Evolutionary conservation across 2,113 vertebrate genomes (phyloP).

Genomic region (human (Homo sapiens)): DNA sequence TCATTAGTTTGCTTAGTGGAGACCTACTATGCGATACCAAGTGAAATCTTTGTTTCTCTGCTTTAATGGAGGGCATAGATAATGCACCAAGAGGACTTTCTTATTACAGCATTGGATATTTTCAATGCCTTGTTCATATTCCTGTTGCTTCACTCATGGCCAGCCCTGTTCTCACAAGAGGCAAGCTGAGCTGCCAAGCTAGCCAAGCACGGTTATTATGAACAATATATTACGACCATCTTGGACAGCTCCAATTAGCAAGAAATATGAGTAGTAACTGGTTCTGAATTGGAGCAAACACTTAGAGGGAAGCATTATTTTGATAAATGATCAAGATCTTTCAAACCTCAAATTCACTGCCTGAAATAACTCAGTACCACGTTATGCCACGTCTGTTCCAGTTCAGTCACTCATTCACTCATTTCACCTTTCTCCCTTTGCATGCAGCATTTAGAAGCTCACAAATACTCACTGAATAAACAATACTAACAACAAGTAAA

Average conservation of each 20-base stretch:
- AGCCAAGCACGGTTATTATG: neutral
- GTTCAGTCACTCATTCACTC: neutral
- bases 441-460: neutral
- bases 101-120: neutral
- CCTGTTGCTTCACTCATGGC: neutral
- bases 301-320: neutral
- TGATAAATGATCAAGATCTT: neutral
- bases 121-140: neutral
- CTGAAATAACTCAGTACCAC: neutral
- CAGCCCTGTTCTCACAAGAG: neutral
- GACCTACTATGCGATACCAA: neutral
- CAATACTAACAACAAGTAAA: neutral
- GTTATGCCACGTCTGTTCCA: neutral
- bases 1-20: neutral
- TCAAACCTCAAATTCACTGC: neutral
- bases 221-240: neutral
- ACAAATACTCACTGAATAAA: neutral
- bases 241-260: neutral
- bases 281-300: neutral
- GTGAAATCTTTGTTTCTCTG: neutral
- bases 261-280: neutral
- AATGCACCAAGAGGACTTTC: neutral
- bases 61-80: neutral
- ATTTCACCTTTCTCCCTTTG: neutral
- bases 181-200: neutral